phyloP scores from a whole-genome alignment of 2,797 vertebrate genomes.

The Hippoglossus hippoglossus region DNA sequence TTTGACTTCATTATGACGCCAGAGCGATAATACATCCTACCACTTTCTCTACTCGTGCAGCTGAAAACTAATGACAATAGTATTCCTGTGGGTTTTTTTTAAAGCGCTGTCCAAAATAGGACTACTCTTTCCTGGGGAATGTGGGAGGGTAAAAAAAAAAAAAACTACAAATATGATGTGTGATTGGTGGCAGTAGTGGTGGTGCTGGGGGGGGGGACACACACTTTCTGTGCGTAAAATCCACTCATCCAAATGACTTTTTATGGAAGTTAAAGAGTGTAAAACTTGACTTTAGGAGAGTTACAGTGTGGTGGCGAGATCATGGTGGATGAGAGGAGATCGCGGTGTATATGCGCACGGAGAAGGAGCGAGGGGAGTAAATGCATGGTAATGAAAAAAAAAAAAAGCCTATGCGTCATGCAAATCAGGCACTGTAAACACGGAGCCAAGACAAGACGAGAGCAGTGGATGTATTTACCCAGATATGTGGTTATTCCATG shows the following conservation, averaged over 20 bases:
- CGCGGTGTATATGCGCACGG: no score
- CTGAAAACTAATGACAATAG: slow-evolving; percentile 49
- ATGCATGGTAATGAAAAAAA: slow-evolving; percentile 51
- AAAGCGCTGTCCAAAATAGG: not conserved
- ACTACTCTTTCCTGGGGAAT: not conserved
- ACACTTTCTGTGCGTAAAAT: no score
- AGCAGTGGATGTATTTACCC: slow-evolving; percentile 76
- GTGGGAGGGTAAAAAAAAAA: no score
- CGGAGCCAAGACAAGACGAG: slow-evolving; percentile 34
- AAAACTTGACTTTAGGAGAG: no score
- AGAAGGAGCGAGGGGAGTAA: slow-evolving; percentile 44
- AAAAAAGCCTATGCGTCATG: slow-evolving; percentile 76
- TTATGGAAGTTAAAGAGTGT: no score
- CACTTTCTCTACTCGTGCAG: slow-evolving; percentile 54
- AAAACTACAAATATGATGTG: slow-evolving; percentile 5
- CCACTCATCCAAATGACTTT: no score
- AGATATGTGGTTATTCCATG: slow-evolving; percentile 77
- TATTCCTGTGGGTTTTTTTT: slow-evolving; percentile 18
- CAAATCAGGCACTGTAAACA: slow-evolving; percentile 66
- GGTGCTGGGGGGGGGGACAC: no score
- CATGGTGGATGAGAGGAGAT: no score
- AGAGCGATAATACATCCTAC: slow-evolving; percentile 43
- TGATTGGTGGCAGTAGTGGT: no score
- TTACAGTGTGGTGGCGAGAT: no score
- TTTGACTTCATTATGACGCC: slow-evolving; percentile 67